A percentile compares a stretch with the other conserved stretches of the same genome.
Evolutionary conservation across 2,888 invertebrate species (phyloP).

Genomic region (Tenthredo livida): DNA sequence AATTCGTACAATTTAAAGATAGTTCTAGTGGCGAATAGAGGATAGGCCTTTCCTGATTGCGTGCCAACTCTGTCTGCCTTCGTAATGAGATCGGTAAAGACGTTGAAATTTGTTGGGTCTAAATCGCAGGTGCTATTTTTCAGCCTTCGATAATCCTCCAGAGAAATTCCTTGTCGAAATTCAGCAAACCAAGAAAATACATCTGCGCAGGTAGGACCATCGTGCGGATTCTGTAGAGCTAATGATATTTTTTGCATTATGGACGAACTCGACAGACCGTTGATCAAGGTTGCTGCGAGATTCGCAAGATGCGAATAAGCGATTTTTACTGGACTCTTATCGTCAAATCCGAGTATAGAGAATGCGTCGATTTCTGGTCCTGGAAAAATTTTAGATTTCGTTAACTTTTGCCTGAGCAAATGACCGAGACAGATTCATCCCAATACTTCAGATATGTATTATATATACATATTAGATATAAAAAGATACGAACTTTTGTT

Average conservation of each 20-base stretch:
- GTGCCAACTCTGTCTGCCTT: slow-evolving; percentile 61
- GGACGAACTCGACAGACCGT: slow-evolving; percentile 66
- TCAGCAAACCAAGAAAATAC: slow-evolving; percentile 67
- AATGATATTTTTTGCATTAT: slow-evolving; percentile 60
- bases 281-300: slow-evolving; percentile 67
- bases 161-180: slow-evolving; percentile 62
- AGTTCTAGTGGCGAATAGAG: slow-evolving; percentile 60
- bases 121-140: slow-evolving; percentile 69
- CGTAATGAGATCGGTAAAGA: slow-evolving; percentile 66
- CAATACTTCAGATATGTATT: slow-evolving; percentile 46
- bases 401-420: background rate
- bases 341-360: slow-evolving; percentile 68
- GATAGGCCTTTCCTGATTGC: slow-evolving; percentile 64
- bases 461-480: background rate
- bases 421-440: background rate
- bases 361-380: slow-evolving; percentile 63
- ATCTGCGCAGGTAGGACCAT: slow-evolving; percentile 62
- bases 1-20: slow-evolving; percentile 64
- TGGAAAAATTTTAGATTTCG: slow-evolving; percentile 40
- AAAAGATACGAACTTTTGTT: slow-evolving; percentile 52
- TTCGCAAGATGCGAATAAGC: slow-evolving; percentile 65
- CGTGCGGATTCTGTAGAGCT: slow-evolving; percentile 43
- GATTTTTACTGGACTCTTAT: slow-evolving; percentile 64
- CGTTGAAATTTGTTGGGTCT: slow-evolving; percentile 69
- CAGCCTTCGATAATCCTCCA: slow-evolving; percentile 65